These are phyloP conservation scores for Drosophila quadrilineata DNA, from an alignment of 1,140 invertebrate genomes.

Conservation along the genomic window DNA sequence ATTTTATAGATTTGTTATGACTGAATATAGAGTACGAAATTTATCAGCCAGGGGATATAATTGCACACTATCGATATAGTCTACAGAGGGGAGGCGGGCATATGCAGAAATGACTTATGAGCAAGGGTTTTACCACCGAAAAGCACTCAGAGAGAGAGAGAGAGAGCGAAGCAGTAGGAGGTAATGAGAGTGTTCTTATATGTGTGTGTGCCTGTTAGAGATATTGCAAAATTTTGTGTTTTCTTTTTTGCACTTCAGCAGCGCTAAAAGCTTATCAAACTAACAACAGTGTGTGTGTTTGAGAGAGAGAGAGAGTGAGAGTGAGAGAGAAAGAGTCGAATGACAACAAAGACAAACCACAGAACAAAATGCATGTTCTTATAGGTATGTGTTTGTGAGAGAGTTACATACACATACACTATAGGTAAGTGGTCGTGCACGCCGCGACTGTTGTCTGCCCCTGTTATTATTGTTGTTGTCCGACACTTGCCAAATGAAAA, in stretches of 20 bases:
- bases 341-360: slow-evolving; percentile 36
- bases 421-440: slow-evolving; percentile 33
- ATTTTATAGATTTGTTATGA: not conserved
- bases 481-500: slow-evolving; percentile 11
- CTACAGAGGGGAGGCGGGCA: not conserved
- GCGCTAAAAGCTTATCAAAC: slow-evolving; percentile 40
- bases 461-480: slow-evolving; percentile 6
- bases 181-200: slow-evolving; percentile 2
- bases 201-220: slow-evolving; percentile 19
- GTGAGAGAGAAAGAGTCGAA: slow-evolving; percentile 5
- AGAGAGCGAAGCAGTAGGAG: too few relatives aligned
- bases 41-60: too few relatives aligned
- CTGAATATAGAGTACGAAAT: not conserved
- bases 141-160: slow-evolving; percentile 38
- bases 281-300: slow-evolving; percentile 34
- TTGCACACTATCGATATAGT: too few relatives aligned
- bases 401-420: slow-evolving; percentile 1
- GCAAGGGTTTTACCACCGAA: slow-evolving; percentile 35
- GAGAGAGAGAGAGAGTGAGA: not conserved
- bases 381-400: not conserved
- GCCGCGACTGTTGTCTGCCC: slow-evolving; percentile 10
- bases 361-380: slow-evolving; percentile 6
- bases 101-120: slow-evolving; percentile 25
- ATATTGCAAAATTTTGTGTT: slow-evolving; percentile 47
- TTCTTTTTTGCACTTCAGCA: slow-evolving; percentile 11